Evolutionary conservation across 1,140 invertebrate genomes (phyloP).

Genomic region (Drosophila lowei): DNA sequence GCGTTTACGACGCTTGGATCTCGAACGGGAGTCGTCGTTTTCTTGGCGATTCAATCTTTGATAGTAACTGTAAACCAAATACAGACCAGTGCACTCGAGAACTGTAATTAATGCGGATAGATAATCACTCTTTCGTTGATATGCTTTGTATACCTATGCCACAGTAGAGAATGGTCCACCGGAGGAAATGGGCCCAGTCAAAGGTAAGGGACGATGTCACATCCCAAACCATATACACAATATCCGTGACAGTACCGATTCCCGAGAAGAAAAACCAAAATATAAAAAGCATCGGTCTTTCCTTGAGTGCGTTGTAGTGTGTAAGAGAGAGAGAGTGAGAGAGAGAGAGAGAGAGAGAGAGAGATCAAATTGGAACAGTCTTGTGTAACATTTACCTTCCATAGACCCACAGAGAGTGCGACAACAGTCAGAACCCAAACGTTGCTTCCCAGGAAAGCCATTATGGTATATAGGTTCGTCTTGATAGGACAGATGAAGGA

Average conservation of each 20-base stretch:
- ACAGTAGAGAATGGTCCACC: slow-evolving; percentile 37
- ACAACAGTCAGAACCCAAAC: slow-evolving; percentile 41
- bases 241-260: slow-evolving; percentile 28
- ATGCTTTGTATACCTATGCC: slow-evolving; percentile 33
- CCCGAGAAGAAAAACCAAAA: slow-evolving; percentile 46
- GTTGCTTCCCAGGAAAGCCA: slow-evolving; percentile 22
- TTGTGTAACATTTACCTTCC: slow-evolving; percentile 13
- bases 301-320: slow-evolving; percentile 1
- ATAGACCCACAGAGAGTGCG: slow-evolving; percentile 37
- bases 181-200: not conserved
- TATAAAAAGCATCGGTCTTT: not conserved
- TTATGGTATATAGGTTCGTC: slow-evolving; percentile 14
- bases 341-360: no score
- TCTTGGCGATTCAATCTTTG: not conserved
- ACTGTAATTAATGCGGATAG: slow-evolving; percentile 2
- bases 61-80: slow-evolving; percentile 44
- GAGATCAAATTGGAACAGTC: not conserved
- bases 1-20: no score
- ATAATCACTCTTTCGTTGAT: no score
- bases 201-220: not conserved
- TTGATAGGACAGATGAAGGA: not conserved
- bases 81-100: slow-evolving; percentile 39
- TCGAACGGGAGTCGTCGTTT: no score
- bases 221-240: slow-evolving; percentile 29
- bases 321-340: no score